Base-by-base conservation (phyloP, 2,888 invertebrate genomes). In the Stenichneumon culpator region DNA sequence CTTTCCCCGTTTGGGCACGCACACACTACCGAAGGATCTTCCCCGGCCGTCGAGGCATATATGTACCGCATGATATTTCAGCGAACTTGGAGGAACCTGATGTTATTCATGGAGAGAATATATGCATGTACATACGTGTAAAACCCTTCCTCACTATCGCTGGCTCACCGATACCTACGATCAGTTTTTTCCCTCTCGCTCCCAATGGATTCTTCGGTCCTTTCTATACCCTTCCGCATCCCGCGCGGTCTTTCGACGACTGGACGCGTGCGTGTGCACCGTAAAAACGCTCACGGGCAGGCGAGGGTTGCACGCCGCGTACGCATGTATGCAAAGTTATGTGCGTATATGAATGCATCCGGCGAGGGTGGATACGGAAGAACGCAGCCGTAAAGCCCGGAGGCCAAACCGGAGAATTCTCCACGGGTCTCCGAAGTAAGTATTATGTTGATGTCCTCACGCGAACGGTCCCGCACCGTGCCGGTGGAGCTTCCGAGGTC, bases 101-200 rank as follows among this genome's bases (percentile, higher is more conserved):
- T 93, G 90, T 91, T 84, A 93, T 92, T 93, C 92, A 93, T 93
- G 91, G 91, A 90, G 90, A 16, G 91, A 92, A 92, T 92, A 92
- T 92, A 92, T 92, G 92, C 91, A 93, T 92, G 90, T 90, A 91
- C 90, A 86, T 89, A 88, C 22, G 63, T 50, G 69, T 73, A 79
- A 70, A 74, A 63, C 78, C 11, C 54, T 63, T 73, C 57, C 39
- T 28, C 57, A 32, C 36, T 25, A 68, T 14, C 63, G 63, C 70
- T 11, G 54, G 57, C 22, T 68, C 47, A 9, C 16, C 67, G 19
- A 7, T 22, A 50, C 47, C 16, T 2, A 36, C 65, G 50, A 54
- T 67, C 67, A 74, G 54, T 54, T 82, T 65, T 77, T 65, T 77
- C 19, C 77, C 28, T 39, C 50, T 79, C 72, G 25, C 28, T 65